Conservation (phyloP, 92 coral and sea anemone genomes). For the Pocillopora meandrina region DNA sequence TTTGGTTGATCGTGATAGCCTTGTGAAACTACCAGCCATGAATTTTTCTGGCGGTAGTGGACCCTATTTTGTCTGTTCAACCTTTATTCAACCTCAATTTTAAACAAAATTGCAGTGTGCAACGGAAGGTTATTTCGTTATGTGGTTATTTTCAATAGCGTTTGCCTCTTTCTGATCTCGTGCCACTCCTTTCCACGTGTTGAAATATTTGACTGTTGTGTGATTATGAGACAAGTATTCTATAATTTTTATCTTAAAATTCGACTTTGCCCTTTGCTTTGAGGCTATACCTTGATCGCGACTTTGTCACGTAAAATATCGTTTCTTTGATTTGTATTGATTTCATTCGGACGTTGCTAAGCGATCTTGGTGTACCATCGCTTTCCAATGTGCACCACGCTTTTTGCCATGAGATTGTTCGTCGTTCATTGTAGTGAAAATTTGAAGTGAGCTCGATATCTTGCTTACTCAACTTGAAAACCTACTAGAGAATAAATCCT, state of each 20-base stretch:
- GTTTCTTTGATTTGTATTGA: not conserved
- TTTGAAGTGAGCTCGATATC: constrained; percentile 5
- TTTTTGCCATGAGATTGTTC: not conserved
- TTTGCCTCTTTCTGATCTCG: not conserved
- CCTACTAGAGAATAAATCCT: constrained; percentile 5
- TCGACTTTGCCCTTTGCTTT: too few species aligned
- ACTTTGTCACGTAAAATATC: not conserved
- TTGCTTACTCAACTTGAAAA: not conserved
- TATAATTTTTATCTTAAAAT: too few species aligned
- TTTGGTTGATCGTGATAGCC: too few species aligned
- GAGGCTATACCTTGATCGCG: not conserved
- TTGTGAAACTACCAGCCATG: not conserved
- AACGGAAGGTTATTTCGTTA: not conserved
- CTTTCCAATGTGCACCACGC: not conserved
- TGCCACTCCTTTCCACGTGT: not conserved
- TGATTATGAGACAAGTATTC: too few species aligned
- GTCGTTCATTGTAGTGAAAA: not conserved
- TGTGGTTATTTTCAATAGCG: not conserved
- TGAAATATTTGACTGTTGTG: not conserved
- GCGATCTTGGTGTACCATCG: not conserved
- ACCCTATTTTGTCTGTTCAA: too few species aligned
- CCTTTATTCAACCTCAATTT: not conserved
- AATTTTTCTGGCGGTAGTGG: not conserved
- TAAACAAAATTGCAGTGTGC: not conserved
- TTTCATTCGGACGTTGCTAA: not conserved